These are phyloP conservation scores for Nesogale talazaci DNA, from an alignment of 2,113 vertebrate species.

Conservation along the genomic window DNA sequence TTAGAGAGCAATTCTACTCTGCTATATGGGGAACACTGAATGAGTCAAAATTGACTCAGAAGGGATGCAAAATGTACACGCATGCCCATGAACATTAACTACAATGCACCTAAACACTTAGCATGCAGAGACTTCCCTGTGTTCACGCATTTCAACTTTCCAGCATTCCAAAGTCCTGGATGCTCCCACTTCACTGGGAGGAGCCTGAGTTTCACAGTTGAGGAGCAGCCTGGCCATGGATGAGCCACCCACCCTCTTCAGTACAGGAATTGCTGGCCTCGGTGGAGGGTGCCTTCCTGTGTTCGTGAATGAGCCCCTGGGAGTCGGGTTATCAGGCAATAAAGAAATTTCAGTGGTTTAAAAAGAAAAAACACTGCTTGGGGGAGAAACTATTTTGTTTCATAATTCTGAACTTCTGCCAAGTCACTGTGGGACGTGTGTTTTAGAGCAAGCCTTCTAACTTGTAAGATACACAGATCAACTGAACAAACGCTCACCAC, in stretches of 20 bases:
- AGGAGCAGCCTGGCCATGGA: not conserved
- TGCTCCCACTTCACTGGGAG: not conserved
- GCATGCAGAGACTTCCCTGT: accelerated
- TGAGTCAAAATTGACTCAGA: not conserved
- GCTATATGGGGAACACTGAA: no score
- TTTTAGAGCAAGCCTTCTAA: not conserved
- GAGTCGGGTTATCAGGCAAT: not conserved
- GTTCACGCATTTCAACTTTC: not conserved
- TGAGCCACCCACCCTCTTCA: not conserved
- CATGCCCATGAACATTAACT: not conserved
- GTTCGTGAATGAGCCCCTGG: not conserved
- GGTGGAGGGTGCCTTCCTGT: not conserved
- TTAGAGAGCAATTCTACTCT: not conserved
- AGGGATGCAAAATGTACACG: not conserved
- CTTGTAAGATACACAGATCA: not conserved
- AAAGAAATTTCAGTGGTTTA: not conserved
- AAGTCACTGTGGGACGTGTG: not conserved
- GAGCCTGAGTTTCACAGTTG: not conserved
- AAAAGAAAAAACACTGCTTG: not conserved
- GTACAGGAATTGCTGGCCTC: not conserved
- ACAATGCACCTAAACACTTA: not conserved
- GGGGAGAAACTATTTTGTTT: not conserved
- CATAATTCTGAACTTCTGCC: slow-evolving; percentile 23
- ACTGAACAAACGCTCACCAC: not conserved
- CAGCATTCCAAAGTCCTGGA: not conserved